phyloP scores from a whole-genome alignment of 2,888 invertebrate species.

The Pinctada fucata region DNA sequence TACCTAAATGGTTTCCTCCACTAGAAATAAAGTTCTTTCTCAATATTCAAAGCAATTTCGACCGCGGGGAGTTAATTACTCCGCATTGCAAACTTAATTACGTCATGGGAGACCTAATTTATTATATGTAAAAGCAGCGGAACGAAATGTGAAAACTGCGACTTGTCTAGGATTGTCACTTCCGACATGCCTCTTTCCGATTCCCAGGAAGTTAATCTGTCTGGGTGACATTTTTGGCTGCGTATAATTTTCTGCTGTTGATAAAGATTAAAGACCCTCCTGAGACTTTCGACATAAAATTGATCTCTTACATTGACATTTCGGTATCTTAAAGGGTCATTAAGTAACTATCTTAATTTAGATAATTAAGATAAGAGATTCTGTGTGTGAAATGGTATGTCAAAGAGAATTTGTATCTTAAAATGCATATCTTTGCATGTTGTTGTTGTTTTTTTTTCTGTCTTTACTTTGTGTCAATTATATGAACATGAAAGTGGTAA shows the following conservation, averaged over 20 bases:
- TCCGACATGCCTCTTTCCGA: not conserved
- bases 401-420: no score
- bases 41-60: not conserved
- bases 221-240: not conserved
- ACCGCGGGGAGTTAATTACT: not conserved
- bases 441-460: no score
- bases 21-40: not conserved
- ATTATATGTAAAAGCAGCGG: not conserved
- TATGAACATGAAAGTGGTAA: no score
- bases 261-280: not conserved
- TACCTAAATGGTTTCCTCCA: not conserved
- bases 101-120: constrained; percentile 1
- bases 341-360: not conserved
- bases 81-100: not conserved
- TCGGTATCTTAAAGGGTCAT: not conserved
- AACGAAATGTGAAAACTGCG: not conserved
- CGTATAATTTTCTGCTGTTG: constrained; percentile 1
- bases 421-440: no score
- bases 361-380: not conserved
- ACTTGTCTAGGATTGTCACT: not conserved
- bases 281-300: not conserved
- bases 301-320: not conserved
- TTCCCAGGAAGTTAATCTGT: not conserved
- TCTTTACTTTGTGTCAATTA: no score
- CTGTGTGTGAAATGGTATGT: no score